A percentile compares a stretch with the other conserved stretches of the same genome.
Conservation (phyloP, 2,113 vertebrate genomes). For the Numida meleagris region DNA sequence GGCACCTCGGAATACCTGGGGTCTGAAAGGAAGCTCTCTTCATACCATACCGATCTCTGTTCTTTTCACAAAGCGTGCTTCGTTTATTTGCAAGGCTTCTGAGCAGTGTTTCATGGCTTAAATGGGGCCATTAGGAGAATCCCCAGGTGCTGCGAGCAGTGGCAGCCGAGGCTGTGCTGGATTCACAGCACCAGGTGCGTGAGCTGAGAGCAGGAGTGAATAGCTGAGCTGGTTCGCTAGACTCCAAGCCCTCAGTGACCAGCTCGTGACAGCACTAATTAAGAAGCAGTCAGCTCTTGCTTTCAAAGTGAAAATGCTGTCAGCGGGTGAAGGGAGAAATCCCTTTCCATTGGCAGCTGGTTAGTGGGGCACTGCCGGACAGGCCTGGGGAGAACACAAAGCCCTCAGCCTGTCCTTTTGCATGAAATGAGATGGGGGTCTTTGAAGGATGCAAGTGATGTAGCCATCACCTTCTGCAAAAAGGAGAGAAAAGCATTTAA, state of each 20-base stretch:
- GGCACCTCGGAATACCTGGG: not conserved
- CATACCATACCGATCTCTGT: not conserved
- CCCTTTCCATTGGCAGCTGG: slow-evolving; percentile 38
- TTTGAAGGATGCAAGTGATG: slow-evolving; percentile 28
- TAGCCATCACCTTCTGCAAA: not conserved
- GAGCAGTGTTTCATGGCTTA: not conserved
- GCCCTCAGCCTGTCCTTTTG: not conserved
- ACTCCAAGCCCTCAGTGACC: slow-evolving; percentile 5
- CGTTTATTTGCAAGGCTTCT: slow-evolving; percentile 10
- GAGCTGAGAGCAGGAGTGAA: not conserved
- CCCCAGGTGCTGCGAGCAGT: not conserved
- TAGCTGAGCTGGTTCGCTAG: not conserved
- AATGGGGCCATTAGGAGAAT: not conserved
- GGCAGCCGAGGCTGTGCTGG: not conserved
- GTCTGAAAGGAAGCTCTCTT: not conserved
- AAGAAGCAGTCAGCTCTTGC: slow-evolving; percentile 28
- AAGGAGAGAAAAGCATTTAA: not conserved
- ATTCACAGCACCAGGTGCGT: not conserved
- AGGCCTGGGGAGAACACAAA: slow-evolving; percentile 12
- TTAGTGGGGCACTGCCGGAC: slow-evolving; percentile 16
- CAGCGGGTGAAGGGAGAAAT: slow-evolving; percentile 53
- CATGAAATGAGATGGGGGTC: not conserved
- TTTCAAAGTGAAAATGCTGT: slow-evolving; percentile 41
- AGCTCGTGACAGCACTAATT: slow-evolving; percentile 31
- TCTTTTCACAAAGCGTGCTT: not conserved